Evolutionary conservation across 2,113 vertebrate genomes (phyloP), one percentile per base, ranked within the genome.

Genomic region (Galbula dea): DNA sequence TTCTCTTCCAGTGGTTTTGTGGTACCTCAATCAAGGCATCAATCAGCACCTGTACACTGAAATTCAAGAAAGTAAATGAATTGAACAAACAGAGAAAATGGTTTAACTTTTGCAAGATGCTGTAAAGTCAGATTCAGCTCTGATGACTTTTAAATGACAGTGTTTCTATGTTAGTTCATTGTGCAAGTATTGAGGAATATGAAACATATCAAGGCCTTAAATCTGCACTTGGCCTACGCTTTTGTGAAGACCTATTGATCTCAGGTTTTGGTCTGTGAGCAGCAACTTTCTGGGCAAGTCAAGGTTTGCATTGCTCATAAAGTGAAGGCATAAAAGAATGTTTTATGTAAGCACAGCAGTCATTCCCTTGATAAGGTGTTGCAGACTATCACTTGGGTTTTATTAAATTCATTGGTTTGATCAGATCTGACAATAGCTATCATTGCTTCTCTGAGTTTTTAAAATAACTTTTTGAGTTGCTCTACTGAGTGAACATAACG

Each of bases 221-320:
- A 85, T 89, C 86, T 91, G 71, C 37, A 2, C 54, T 86, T 68
- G 85, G 41, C n/a, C 20, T 61, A 21, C 2, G 3, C 54, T 73
- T 45, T 30, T 55, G 26, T 34, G 72, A 78, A 63, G 34, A 85
- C 29, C 76, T 41, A 55, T 78, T 88, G 85, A 76, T 90, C 78
- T 95, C 75, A 37, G 67, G 32, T 77, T 58, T 75, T 88, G 87
- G 80, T 90, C 71, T 83, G 77, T 37, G 59, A 90, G 93, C 41
- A 77, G 55, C 74, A 87, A 45, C 61, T 90, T 83, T 87, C 72
- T 85, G 75, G 65, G 69, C 68, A 87, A 65, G 94, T 65, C 71
- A 61, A 55, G 83, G 79, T 95, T 91, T 95, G 89, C 54, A 32
- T 7, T 65, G 61, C 91, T 90, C 30, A 16, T 59, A 32, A 89